Conservation (phyloP, 2,888 invertebrate genomes). For the Argyra leucocephala region DNA sequence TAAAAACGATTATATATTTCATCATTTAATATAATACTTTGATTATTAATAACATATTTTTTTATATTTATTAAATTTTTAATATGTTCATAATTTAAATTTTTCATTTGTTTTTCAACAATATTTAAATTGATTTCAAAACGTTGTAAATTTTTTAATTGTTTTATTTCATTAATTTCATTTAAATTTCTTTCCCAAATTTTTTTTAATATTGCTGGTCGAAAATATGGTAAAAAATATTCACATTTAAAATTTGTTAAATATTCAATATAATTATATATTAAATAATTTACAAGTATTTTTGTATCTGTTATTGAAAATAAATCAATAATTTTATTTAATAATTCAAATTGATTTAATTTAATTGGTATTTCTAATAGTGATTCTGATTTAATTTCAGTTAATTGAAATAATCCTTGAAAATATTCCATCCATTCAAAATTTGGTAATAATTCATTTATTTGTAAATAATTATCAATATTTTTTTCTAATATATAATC, state of each 20-base stretch:
- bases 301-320: not conserved
- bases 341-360: not conserved
- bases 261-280: slow-evolving; percentile 4
- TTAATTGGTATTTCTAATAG: not conserved
- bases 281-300: not conserved
- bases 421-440: not conserved
- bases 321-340: not conserved
- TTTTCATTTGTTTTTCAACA: not conserved
- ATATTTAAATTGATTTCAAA: not conserved
- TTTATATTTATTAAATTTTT: not conserved
- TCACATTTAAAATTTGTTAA: slow-evolving; percentile 3
- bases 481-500: not conserved
- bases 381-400: not conserved
- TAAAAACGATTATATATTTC: not conserved
- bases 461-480: not conserved
- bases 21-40: not conserved
- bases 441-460: not conserved
- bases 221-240: not conserved
- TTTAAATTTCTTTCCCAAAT: not conserved
- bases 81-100: not conserved
- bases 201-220: not conserved
- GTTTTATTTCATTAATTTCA: not conserved
- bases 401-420: not conserved
- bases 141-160: not conserved
- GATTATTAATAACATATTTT: not conserved